phyloP scores from a whole-genome alignment of 2,113 vertebrate genomes.

The Piaya cayana region DNA sequence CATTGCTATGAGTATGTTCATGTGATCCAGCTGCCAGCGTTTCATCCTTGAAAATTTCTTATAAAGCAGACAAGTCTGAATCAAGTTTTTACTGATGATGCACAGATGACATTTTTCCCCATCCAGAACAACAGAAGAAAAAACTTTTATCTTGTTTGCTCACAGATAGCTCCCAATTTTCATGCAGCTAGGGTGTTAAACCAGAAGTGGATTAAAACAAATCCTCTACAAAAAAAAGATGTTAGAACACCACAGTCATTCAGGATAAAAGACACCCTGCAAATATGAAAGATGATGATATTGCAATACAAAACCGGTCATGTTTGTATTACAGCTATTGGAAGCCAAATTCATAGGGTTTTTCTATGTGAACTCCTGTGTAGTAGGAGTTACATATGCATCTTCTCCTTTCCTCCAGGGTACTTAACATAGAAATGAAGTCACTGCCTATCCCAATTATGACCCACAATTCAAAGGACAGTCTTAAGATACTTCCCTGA shows the following conservation, averaged over 20 bases:
- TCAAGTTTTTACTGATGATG: not conserved
- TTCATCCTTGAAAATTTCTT: not conserved
- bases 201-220: not conserved
- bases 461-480: not conserved
- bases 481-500: not conserved
- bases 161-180: not conserved
- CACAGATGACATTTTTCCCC: not conserved
- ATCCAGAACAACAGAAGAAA: not conserved
- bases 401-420: not conserved
- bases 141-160: not conserved
- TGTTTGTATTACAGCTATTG: not conserved
- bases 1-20: not conserved
- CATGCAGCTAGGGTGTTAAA: rapidly evolving
- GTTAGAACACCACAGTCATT: not conserved
- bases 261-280: not conserved
- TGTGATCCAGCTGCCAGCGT: not conserved
- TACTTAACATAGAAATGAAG: not conserved
- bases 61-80: not conserved
- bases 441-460: not conserved
- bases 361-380: not conserved
- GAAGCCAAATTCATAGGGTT: not conserved
- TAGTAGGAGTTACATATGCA: not conserved
- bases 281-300: not conserved
- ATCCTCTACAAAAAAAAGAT: not conserved
- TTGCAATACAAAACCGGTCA: not conserved